Conservation (phyloP, 2,888 invertebrate species). For the Yponomeuta malinellus region DNA sequence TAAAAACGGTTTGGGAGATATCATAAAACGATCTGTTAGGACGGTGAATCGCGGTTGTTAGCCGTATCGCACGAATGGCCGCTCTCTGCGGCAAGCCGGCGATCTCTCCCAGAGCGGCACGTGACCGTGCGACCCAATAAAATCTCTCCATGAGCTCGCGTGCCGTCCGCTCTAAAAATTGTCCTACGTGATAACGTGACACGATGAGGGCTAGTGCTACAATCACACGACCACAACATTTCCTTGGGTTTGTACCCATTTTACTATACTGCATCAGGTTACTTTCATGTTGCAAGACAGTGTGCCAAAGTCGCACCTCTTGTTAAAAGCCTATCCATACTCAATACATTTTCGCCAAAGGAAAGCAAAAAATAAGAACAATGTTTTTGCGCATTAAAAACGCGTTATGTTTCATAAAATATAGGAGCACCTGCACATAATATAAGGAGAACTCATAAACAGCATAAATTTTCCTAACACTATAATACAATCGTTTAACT, state of each 20-base stretch:
- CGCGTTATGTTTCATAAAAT: no score
- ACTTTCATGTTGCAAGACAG: not conserved
- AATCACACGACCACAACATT: constrained; percentile 9
- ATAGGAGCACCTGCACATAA: no score
- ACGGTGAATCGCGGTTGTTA: constrained; percentile 56
- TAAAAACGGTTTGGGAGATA: constrained; percentile 46
- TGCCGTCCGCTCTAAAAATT: constrained; percentile 51
- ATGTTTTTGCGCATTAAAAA: no score
- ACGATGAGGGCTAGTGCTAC: constrained; percentile 20
- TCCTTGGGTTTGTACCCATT: not conserved
- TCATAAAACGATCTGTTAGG: constrained; percentile 62
- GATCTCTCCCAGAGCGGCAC: constrained; percentile 43
- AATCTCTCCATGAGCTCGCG: constrained; percentile 45
- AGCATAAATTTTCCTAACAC: no score
- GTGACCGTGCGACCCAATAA: constrained; percentile 64
- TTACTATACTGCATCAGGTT: not conserved
- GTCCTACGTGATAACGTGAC: constrained; percentile 58
- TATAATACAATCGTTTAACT: not conserved
- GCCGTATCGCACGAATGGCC: constrained; percentile 51
- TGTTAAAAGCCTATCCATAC: no score
- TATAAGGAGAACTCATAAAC: no score
- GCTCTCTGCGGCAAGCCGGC: constrained; percentile 51
- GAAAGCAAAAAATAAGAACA: no score
- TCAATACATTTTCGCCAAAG: no score
- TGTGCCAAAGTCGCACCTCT: no score